Percentiles rank a stretch among this genome's conserved stretches.
Evolutionary conservation across 2,113 vertebrate genomes (phyloP).

Genomic region (Paradisaea rubra): DNA sequence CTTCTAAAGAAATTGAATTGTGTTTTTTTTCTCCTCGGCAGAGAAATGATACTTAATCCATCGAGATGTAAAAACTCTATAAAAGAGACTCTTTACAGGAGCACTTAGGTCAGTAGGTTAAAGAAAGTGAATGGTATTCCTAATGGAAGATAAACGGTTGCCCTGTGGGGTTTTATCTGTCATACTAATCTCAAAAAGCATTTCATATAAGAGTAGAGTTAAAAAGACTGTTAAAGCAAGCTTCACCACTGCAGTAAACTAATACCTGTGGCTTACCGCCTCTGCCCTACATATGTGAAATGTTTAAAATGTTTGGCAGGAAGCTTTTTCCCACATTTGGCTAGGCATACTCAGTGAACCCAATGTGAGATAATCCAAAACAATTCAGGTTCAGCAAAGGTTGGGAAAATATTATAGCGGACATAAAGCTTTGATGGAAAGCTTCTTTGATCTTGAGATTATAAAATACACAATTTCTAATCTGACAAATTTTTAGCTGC

Average conservation of each 20-base stretch:
- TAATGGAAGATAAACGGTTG: conserved; percentile 72
- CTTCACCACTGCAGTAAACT: conserved; percentile 17
- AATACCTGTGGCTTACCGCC: conserved; percentile 65
- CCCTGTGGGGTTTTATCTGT: conserved; percentile 61
- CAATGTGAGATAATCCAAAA: conserved; percentile 81
- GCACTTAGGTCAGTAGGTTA: conserved; percentile 56
- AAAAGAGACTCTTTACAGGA: conserved; percentile 60
- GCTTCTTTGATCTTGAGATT: conserved; percentile 81
- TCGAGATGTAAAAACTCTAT: conserved; percentile 70
- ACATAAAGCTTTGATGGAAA: conserved; percentile 75
- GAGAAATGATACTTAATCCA: conserved; percentile 71
- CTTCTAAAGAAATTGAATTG: conserved; percentile 65
- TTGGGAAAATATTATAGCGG: conserved; percentile 76
- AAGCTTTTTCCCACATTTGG: conserved; percentile 74
- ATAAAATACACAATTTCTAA: conserved; percentile 79
- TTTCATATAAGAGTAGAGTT: conserved; percentile 60
- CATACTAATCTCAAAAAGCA: conserved; percentile 69
- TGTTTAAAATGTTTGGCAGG: conserved; percentile 73
- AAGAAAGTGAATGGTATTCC: conserved; percentile 68
- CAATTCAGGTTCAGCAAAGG: conserved; percentile 77
- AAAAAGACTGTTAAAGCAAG: conserved; percentile 53
- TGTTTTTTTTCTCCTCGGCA: conserved; percentile 1
- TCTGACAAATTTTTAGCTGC: conserved; percentile 79
- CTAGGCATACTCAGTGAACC: conserved; percentile 74
- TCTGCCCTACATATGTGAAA: conserved; percentile 64